Base-by-base conservation (phyloP, 2,888 invertebrate genomes). In the Standfussiana lucernea region DNA sequence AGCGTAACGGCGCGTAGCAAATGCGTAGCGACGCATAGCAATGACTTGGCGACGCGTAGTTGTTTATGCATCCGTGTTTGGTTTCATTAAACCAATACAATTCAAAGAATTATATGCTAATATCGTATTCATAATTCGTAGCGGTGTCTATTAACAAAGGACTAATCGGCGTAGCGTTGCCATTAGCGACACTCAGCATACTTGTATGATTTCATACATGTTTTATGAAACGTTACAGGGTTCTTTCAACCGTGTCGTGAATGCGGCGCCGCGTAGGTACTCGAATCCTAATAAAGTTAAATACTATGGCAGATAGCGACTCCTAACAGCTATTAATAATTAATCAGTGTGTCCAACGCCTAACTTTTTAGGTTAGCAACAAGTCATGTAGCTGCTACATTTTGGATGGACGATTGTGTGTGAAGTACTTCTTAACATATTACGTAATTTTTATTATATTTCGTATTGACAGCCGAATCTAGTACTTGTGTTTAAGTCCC, bases 351-450 rank as follows among this genome's bases (percentile, higher is more conserved):
- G 32, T 10, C 59, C 37, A 65, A 64, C 61, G 61, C 83, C 79
- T 83, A 50, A 4, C n/a, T 7, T 18, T 62, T 53, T 40, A 24
- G 21, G 7, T 53, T 56, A 15, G 79, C 83, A 67, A 78, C 47
- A 24, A 40, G 21, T 35, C 24, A 24, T 53, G 28, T n/a, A 50
- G 18, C 50, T 76, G 64, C 32, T 47, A 56, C n/a, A 64, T 62
- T 21, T 7, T 42, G 18, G 6, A 11, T 45, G 53, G 45, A 40
- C 15, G 32, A 15, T 37, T n/a, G 11, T 37, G 28, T 45, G 28
- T 62, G 42, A 10, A 56, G 56, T 56, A 28, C 2, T 56, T 56
- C 7, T 80, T 59, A 21, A 47, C 40, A n/a, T 47, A 37, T 70
- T 47, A 18, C 1, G 35, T 40, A 7, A 21, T 53, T 24, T 47